These are phyloP conservation scores for Oscheius sp. DNA, from an alignment of 2,888 invertebrate species.

Conservation along the genomic window DNA sequence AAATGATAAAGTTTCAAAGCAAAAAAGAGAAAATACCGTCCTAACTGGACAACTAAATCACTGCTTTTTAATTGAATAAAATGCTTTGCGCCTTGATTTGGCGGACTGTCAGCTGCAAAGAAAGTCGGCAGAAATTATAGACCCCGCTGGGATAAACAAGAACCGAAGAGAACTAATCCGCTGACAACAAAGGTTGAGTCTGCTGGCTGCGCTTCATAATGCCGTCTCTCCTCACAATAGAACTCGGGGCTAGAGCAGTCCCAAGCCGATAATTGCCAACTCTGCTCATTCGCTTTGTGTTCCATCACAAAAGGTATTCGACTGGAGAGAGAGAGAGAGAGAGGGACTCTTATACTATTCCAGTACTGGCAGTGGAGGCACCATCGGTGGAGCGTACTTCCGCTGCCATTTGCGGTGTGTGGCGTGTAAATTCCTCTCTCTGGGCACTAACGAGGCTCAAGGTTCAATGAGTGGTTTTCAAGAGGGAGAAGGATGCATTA, in stretches of 20 bases:
- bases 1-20: too few species aligned
- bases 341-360: too few species aligned
- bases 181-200: not conserved
- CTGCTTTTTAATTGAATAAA: too few species aligned
- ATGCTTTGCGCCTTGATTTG: too few species aligned
- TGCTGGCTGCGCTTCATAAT: constrained; percentile 3
- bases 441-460: not conserved
- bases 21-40: too few species aligned
- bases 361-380: not conserved
- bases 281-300: constrained; percentile 9
- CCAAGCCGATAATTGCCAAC: constrained; percentile 22
- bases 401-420: not conserved
- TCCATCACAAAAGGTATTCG: too few species aligned
- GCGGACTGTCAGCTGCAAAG: too few species aligned
- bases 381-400: not conserved
- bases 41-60: too few species aligned
- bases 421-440: constrained; percentile 1
- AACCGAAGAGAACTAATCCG: not conserved
- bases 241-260: not conserved
- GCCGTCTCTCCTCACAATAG: constrained; percentile 27
- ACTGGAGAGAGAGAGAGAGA: not conserved
- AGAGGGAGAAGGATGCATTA: not conserved
- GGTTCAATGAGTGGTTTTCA: not conserved
- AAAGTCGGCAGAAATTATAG: too few species aligned
- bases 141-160: too few species aligned